These are phyloP conservation scores for Vombatus ursinus DNA, from an alignment of 2,113 vertebrate genomes.

Conservation along the genomic window DNA sequence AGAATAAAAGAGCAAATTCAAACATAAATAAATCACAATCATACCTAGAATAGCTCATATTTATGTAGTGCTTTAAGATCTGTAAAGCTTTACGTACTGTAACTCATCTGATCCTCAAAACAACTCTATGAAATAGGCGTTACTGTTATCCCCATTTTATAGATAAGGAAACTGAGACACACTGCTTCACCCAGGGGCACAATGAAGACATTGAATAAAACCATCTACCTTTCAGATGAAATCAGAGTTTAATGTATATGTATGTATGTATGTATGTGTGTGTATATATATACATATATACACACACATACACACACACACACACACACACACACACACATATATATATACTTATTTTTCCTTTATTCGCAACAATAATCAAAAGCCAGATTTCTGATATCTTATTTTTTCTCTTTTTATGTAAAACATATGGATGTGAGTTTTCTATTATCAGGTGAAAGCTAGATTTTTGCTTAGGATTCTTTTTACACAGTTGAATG, in stretches of 20 bases:
- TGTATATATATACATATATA: fast-evolving
- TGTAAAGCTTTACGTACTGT: not conserved
- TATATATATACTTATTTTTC: not conserved
- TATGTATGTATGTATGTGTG: no score
- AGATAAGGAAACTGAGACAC: not conserved
- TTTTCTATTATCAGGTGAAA: no score
- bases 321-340: not conserved
- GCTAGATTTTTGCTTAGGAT: no score
- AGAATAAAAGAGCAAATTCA: no score
- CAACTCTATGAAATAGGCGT: not conserved
- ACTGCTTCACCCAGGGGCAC: not conserved
- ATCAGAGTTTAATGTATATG: no score
- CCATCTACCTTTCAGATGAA: no score
- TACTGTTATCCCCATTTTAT: fast-evolving
- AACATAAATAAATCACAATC: no score
- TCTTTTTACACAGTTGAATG: no score
- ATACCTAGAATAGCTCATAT: no score
- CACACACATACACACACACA: not conserved
- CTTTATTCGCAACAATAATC: not conserved
- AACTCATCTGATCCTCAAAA: not conserved
- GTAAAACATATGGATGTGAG: not conserved
- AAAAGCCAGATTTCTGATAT: not conserved
- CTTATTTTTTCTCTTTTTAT: not conserved
- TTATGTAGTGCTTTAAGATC: not conserved
- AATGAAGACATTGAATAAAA: no score